These are phyloP conservation scores for Drosophila mulleri DNA, from an alignment of 2,888 invertebrate genomes.

Conservation along the genomic window DNA sequence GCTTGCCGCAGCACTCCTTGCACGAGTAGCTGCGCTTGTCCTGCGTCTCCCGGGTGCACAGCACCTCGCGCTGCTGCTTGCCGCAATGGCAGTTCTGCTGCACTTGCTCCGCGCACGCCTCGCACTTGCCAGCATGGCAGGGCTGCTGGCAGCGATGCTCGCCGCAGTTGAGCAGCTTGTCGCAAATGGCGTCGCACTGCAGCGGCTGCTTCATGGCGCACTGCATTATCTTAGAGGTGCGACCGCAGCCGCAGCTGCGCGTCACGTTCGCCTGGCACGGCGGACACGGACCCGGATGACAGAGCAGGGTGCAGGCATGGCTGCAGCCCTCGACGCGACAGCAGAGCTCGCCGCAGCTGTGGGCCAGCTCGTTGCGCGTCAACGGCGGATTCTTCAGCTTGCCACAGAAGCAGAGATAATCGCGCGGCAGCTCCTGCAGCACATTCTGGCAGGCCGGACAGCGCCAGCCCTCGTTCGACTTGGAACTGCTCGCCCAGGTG, in stretches of 20 bases:
- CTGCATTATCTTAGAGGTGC: conserved; percentile 88
- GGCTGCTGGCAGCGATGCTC: conserved; percentile 89
- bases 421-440: conserved; percentile 89
- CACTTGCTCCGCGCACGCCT: conserved; percentile 88
- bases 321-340: conserved; percentile 86
- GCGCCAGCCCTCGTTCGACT: conserved; percentile 94
- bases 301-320: conserved; percentile 91
- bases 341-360: conserved; percentile 96
- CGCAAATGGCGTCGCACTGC: conserved; percentile 91
- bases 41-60: conserved; percentile 87
- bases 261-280: conserved; percentile 92
- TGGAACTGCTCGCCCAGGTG: conserved; percentile 95
- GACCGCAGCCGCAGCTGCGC: conserved; percentile 92
- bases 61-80: conserved; percentile 87
- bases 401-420: conserved; percentile 96
- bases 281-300: conserved; percentile 98
- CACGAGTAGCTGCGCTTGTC: conserved; percentile 87
- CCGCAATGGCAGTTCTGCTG: conserved; percentile 91
- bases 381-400: conserved; percentile 91
- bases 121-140: conserved; percentile 93
- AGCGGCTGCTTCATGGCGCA: conserved; percentile 91
- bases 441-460: conserved; percentile 98
- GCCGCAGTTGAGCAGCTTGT: conserved; percentile 90
- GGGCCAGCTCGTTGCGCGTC: conserved; percentile 92
- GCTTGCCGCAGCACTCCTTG: conserved; percentile 87